Conservation (phyloP, 2,113 vertebrate species). For the Scalopus aquaticus region DNA sequence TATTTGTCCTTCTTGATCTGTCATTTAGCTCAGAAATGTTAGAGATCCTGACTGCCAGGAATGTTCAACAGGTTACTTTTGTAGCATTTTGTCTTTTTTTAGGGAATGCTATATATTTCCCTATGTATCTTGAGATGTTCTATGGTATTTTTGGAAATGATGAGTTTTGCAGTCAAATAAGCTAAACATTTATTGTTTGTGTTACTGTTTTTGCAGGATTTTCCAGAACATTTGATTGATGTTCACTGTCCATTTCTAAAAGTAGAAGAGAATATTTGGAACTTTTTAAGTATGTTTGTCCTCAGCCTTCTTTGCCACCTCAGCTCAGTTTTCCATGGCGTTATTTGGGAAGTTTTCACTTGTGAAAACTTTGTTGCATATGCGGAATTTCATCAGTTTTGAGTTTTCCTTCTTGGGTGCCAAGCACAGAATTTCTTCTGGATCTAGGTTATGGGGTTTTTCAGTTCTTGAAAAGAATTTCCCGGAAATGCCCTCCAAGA, state of each 20-base stretch:
- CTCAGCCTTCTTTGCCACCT: not conserved
- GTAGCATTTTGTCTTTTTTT: not conserved
- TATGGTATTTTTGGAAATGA: constrained; percentile 26
- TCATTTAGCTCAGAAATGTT: not conserved
- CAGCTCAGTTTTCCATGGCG: not conserved
- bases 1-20: not conserved
- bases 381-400: not conserved
- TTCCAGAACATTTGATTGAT: not conserved
- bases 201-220: not conserved
- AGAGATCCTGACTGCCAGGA: not conserved
- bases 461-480: constrained; percentile 3
- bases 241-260: not conserved
- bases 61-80: not conserved
- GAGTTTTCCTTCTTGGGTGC: not conserved
- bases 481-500: not conserved
- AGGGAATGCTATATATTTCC: not conserved
- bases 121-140: not conserved
- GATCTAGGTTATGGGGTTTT: not conserved
- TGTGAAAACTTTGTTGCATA: not conserved
- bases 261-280: not conserved
- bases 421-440: not conserved
- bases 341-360: not conserved
- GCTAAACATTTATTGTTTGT: not conserved
- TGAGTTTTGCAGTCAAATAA: not conserved
- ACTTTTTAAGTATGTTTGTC: not conserved